Conservation (phyloP, 2,888 invertebrate genomes). For the Leucophora obtusa region DNA sequence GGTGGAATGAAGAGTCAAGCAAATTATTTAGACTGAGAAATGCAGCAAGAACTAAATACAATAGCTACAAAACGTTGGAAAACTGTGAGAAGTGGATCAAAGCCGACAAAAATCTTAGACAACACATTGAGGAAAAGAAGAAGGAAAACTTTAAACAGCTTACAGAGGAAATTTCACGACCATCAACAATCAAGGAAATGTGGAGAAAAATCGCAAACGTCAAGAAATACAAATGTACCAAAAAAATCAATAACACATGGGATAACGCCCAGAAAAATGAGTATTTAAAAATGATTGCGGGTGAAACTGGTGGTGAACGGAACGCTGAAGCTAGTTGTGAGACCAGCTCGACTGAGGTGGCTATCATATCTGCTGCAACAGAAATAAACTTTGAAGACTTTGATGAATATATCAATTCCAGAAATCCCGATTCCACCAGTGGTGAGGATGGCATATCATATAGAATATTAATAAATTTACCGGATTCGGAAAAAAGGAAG, state of each 20-base stretch:
- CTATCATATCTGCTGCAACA: neutral
- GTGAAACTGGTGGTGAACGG: too few relatives aligned
- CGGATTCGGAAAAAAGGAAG: neutral
- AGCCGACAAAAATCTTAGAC: neutral
- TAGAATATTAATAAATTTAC: neutral
- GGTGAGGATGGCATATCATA: slow-evolving; percentile 1
- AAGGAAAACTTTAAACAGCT: neutral
- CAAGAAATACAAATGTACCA: slow-evolving; percentile 15
- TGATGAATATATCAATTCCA: neutral
- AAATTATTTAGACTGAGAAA: slow-evolving; percentile 17
- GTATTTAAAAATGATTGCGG: neutral
- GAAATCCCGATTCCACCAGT: neutral
- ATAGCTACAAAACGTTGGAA: neutral
- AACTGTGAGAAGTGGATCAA: neutral
- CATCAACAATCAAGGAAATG: neutral
- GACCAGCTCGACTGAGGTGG: too few relatives aligned
- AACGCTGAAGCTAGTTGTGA: too few relatives aligned
- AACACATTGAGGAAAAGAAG: neutral
- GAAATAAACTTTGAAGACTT: neutral
- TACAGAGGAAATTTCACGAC: neutral
- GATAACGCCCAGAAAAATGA: neutral
- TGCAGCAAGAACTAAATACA: neutral
- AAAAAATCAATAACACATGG: slow-evolving; percentile 27
- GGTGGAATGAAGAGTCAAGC: slow-evolving; percentile 4
- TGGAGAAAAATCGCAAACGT: slow-evolving; percentile 27